A percentile compares a stretch with the other conserved stretches of the same genome.
Conservation (phyloP, 1,140 invertebrate species). For the Drosophila varians region DNA sequence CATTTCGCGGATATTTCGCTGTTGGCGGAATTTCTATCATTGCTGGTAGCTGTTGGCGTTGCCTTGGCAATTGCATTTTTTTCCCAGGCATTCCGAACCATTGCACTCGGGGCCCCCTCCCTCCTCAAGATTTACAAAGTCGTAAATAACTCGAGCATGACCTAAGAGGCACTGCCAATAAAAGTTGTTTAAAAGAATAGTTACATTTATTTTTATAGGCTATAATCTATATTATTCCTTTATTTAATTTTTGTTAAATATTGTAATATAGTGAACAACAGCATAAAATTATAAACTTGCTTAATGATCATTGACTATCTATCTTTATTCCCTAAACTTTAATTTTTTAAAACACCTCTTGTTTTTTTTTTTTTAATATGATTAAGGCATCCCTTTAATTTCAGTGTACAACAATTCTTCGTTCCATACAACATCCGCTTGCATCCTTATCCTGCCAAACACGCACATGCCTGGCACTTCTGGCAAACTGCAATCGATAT, state of each 20-base stretch:
- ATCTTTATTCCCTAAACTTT: too few relatives aligned
- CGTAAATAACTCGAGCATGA: slow-evolving; percentile 52
- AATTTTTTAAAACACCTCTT: too few relatives aligned
- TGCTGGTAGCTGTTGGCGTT: slow-evolving; percentile 36
- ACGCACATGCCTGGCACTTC: slow-evolving; percentile 11
- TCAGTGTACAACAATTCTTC: slow-evolving; percentile 1
- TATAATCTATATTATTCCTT: not conserved
- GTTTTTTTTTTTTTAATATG: too few relatives aligned
- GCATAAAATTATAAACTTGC: too few relatives aligned
- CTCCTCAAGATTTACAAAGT: slow-evolving; percentile 27
- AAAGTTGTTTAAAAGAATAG: not conserved
- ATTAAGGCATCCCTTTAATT: not conserved
- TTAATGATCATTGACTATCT: too few relatives aligned
- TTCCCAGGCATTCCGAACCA: slow-evolving; percentile 56
- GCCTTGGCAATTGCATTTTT: slow-evolving; percentile 71
- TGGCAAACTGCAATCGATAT: slow-evolving; percentile 74
- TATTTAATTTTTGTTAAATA: not conserved
- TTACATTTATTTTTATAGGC: too few relatives aligned
- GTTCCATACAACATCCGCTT: slow-evolving; percentile 7
- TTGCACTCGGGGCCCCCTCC: slow-evolving; percentile 30
- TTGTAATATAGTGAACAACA: too few relatives aligned
- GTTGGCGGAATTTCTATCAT: slow-evolving; percentile 50
- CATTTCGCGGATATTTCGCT: slow-evolving; percentile 37
- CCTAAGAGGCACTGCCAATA: slow-evolving; percentile 8
- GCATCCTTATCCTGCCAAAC: slow-evolving; percentile 25